Evolutionary conservation across 2,888 invertebrate genomes (phyloP).

Genomic region (Tachina fera): DNA sequence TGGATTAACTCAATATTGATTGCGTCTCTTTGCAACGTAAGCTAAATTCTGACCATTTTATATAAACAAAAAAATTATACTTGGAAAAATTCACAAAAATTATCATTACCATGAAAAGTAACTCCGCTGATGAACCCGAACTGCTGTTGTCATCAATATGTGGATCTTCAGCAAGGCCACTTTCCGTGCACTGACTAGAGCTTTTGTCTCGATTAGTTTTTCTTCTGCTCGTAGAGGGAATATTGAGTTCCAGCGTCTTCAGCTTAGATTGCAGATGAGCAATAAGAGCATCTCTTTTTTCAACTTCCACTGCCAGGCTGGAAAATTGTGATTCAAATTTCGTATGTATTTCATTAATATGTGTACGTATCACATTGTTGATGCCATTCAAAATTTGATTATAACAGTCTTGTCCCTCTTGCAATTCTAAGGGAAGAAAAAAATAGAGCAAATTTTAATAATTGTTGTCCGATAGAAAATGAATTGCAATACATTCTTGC

Average conservation of each 20-base stretch:
- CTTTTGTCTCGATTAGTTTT: conserved; percentile 50
- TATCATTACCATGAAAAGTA: conserved; percentile 82
- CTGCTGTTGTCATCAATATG: conserved; percentile 77
- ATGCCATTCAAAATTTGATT: conserved; percentile 91
- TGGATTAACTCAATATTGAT: too few species aligned
- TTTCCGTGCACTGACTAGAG: background rate
- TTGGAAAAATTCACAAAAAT: too few species aligned
- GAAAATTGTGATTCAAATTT: conserved; percentile 89
- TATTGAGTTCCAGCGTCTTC: conserved; percentile 85
- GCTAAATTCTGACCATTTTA: too few species aligned
- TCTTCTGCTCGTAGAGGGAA: conserved; percentile 60
- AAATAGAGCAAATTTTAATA: background rate
- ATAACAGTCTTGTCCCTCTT: conserved; percentile 91
- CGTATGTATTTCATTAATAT: conserved; percentile 88
- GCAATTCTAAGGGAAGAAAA: conserved; percentile 83
- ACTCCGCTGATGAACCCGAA: conserved; percentile 82
- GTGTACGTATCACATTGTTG: conserved; percentile 91
- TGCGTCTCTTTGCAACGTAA: too few species aligned
- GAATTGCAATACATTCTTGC: background rate
- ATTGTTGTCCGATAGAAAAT: background rate
- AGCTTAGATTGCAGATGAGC: conserved; percentile 89
- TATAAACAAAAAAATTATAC: too few species aligned
- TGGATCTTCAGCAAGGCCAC: conserved; percentile 73
- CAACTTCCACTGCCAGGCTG: conserved; percentile 91
- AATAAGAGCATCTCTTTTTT: conserved; percentile 91